These are phyloP conservation scores for Melanchra persicariae DNA, from an alignment of 2,888 invertebrate species.

Conservation along the genomic window DNA sequence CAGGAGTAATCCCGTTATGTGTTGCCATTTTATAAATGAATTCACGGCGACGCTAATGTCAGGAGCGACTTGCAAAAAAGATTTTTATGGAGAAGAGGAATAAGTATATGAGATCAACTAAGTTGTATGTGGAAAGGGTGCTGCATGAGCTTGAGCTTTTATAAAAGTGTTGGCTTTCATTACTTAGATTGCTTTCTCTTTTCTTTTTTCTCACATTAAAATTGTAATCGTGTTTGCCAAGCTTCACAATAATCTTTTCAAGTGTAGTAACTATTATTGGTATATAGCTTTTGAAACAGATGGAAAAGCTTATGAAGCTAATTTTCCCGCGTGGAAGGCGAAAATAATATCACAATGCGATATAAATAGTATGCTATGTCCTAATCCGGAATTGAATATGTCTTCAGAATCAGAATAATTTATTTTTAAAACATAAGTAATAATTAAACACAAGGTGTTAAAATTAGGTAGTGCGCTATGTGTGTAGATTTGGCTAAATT, in stretches of 20 bases:
- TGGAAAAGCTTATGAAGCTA: too few species aligned
- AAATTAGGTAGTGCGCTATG: too few species aligned
- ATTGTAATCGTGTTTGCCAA: neutral
- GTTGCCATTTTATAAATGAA: conserved; percentile 55
- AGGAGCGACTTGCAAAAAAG: conserved; percentile 25
- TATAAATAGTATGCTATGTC: too few species aligned
- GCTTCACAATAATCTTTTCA: neutral
- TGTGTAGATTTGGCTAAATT: too few species aligned
- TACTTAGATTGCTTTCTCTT: neutral
- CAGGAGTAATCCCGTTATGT: conserved; percentile 47
- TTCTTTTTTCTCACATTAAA: neutral
- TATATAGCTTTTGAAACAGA: neutral
- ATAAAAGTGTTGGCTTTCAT: conserved; percentile 12
- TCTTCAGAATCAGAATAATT: too few species aligned
- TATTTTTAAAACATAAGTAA: too few species aligned
- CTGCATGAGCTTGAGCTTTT: neutral
- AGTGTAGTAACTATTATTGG: neutral
- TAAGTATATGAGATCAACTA: conserved; percentile 16
- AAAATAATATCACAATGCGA: too few species aligned
- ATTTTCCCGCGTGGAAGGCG: too few species aligned
- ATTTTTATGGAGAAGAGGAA: conserved; percentile 21
- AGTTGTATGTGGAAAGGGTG: neutral
- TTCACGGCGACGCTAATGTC: conserved; percentile 29
- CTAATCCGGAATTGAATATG: too few species aligned
- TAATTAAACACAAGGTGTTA: too few species aligned